Evolutionary conservation across 1,140 invertebrate genomes (phyloP).

Genomic region (Drosophila lacteicornis): DNA sequence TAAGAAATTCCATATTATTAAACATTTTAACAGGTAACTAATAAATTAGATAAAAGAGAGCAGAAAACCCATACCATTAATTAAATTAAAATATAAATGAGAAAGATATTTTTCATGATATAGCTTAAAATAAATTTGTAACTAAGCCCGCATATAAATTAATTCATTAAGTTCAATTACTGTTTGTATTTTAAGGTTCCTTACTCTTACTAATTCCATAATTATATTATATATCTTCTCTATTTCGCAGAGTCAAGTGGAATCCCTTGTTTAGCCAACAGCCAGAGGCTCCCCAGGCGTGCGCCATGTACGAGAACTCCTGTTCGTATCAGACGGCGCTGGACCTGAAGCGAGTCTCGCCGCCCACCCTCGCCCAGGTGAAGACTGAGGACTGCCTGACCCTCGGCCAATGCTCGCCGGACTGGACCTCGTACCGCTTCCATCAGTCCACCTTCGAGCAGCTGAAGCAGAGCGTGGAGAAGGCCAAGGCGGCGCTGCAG

Average conservation of each 20-base stretch:
- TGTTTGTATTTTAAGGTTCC: too few species aligned
- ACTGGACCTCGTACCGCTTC: constrained; percentile 91
- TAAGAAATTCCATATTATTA: too few species aligned
- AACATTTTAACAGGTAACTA: too few species aligned
- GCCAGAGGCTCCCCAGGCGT: constrained; percentile 57
- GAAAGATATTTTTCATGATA: too few species aligned
- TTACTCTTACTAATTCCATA: neutral
- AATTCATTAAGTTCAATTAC: neutral
- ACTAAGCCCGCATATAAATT: too few species aligned
- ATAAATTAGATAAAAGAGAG: too few species aligned
- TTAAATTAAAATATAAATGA: too few species aligned
- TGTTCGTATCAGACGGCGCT: constrained; percentile 94
- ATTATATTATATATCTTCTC: too few species aligned
- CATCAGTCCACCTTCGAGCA: constrained; percentile 94
- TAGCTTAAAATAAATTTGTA: too few species aligned
- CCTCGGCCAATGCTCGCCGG: constrained; percentile 85
- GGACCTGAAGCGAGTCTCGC: constrained; percentile 91
- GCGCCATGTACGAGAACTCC: constrained; percentile 93
- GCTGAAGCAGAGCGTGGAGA: constrained; percentile 94
- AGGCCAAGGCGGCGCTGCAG: constrained; percentile 93
- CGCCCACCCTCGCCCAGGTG: constrained; percentile 85
- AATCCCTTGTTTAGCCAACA: constrained; percentile 75
- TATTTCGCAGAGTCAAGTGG: constrained; percentile 75
- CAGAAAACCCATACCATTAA: too few species aligned
- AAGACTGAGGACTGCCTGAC: constrained; percentile 88